These are phyloP conservation scores for Nezara viridula DNA, from an alignment of 2,888 invertebrate genomes.

Conservation along the genomic window DNA sequence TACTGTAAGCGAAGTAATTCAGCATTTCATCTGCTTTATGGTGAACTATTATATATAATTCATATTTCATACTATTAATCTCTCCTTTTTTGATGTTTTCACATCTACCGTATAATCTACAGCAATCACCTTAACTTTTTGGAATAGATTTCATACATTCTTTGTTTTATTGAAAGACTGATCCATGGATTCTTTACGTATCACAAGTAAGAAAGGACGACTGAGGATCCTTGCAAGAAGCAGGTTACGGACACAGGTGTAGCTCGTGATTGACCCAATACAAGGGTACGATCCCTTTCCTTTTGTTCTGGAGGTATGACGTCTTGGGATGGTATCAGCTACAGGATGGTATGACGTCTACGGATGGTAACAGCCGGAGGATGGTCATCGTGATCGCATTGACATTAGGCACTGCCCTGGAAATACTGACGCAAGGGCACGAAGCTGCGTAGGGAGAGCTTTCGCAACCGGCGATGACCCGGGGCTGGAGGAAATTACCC, in stretches of 20 bases:
- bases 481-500: slow-evolving; percentile 50
- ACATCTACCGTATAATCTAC: too few species aligned
- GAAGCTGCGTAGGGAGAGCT: slow-evolving; percentile 27
- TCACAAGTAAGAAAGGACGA: background rate
- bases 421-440: slow-evolving; percentile 37
- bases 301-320: background rate
- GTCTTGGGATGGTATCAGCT: background rate
- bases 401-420: slow-evolving; percentile 44
- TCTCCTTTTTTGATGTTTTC: too few species aligned
- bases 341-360: background rate
- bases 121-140: too few species aligned
- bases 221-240: slow-evolving; percentile 22
- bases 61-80: too few species aligned
- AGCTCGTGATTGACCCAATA: slow-evolving; percentile 38
- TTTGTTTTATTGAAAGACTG: too few species aligned
- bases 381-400: slow-evolving; percentile 33
- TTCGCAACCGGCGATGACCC: slow-evolving; percentile 16
- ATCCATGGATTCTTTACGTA: too few species aligned
- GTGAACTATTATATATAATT: too few species aligned
- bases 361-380: background rate
- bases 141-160: too few species aligned
- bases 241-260: slow-evolving; percentile 49
- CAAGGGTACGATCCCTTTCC: slow-evolving; percentile 16
- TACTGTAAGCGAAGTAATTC: too few species aligned
- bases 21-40: too few species aligned